phyloP scores from a whole-genome alignment of 2,888 invertebrate species.

The Teleiodes luculella region DNA sequence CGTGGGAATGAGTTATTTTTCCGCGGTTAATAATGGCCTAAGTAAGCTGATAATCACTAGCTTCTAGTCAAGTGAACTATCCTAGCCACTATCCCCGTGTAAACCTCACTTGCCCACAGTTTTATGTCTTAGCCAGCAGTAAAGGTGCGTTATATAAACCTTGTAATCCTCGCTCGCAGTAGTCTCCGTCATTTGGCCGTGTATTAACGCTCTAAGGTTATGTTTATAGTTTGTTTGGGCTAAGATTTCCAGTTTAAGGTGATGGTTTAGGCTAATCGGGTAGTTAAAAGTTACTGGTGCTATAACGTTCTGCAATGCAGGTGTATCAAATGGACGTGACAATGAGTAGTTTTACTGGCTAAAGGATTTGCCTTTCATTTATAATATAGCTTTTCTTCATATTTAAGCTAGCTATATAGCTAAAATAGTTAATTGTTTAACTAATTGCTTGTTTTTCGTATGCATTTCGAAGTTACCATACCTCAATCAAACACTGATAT shows the following conservation, averaged over 20 bases:
- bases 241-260: background rate
- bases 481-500: too few relatives aligned
- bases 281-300: background rate
- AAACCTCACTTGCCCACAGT: background rate
- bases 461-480: too few relatives aligned
- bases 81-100: background rate
- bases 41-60: too few relatives aligned
- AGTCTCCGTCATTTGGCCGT: background rate
- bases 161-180: background rate
- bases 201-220: background rate
- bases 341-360: too few relatives aligned
- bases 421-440: too few relatives aligned
- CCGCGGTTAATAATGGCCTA: too few relatives aligned
- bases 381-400: too few relatives aligned
- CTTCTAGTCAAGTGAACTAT: background rate
- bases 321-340: too few relatives aligned
- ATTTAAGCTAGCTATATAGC: too few relatives aligned
- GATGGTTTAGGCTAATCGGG: background rate
- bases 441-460: too few relatives aligned
- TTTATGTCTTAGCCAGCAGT: background rate
- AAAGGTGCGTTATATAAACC: background rate
- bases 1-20: too few relatives aligned
- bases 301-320: background rate
- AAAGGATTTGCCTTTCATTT: too few relatives aligned
- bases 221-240: constrained; percentile 3